Evolutionary conservation across 2,888 invertebrate species (phyloP).

Genomic region (Hypolimnas misippus): DNA sequence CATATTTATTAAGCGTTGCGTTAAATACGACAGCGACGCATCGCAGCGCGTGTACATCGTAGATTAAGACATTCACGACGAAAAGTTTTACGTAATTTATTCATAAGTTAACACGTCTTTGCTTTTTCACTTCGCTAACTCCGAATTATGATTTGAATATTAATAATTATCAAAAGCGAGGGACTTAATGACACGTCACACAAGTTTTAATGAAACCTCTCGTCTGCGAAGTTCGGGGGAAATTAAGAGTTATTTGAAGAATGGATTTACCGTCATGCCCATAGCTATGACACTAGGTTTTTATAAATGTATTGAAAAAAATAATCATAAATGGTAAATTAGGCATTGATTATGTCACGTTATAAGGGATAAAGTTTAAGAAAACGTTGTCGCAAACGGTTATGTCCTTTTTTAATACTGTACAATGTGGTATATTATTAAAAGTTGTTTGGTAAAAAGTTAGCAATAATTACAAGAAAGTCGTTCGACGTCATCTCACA

Average conservation of each 20-base stretch:
- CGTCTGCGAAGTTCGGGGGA: constrained; percentile 70
- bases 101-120: constrained; percentile 72
- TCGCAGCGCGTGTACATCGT: constrained; percentile 32
- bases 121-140: constrained; percentile 70
- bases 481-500: constrained; percentile 25
- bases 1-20: not conserved
- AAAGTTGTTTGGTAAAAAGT: not conserved
- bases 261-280: constrained; percentile 57
- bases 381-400: no score
- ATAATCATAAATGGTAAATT: not conserved
- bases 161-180: constrained; percentile 71
- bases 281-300: constrained; percentile 19
- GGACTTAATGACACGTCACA: constrained; percentile 79
- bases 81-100: constrained; percentile 59
- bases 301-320: constrained; percentile 5
- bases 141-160: constrained; percentile 78
- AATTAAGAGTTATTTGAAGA: constrained; percentile 68
- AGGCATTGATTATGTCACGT: not conserved
- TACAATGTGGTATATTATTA: no score
- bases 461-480: constrained; percentile 28
- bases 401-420: no score
- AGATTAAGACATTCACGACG: constrained; percentile 45
- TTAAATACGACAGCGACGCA: constrained; percentile 1
- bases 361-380: no score
- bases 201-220: constrained; percentile 80